Evolutionary conservation across 2,113 vertebrate genomes (phyloP).

Genomic region (Turnix velox): DNA sequence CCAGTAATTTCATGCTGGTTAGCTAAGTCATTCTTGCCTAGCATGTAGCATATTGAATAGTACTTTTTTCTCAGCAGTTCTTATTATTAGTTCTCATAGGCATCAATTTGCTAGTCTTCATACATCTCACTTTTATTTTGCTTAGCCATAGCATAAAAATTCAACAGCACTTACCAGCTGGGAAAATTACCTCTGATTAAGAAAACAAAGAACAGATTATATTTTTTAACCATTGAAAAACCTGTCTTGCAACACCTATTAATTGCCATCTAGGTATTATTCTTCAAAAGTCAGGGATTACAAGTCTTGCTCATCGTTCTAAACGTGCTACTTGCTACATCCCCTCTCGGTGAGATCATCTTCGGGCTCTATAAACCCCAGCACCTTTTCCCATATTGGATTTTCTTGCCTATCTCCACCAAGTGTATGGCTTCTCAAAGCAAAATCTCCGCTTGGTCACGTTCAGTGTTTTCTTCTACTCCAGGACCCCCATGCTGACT

Average conservation of each 20-base stretch:
- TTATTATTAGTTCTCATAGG: conserved; percentile 3
- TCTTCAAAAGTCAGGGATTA: conserved; percentile 7
- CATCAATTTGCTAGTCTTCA: neutral
- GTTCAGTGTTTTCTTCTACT: neutral
- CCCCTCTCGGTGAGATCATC: neutral
- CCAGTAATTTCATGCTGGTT: conserved; percentile 12
- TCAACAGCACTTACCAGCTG: conserved; percentile 25
- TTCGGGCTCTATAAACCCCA: neutral
- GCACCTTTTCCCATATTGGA: neutral
- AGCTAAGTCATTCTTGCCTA: neutral
- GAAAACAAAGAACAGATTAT: conserved; percentile 3
- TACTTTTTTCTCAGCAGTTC: neutral
- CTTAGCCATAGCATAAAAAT: conserved; percentile 25
- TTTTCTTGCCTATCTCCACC: neutral
- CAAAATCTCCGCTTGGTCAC: neutral
- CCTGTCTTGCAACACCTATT: neutral
- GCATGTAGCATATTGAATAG: neutral
- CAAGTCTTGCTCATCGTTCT: neutral
- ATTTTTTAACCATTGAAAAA: conserved; percentile 47
- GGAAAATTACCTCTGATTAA: conserved; percentile 27
- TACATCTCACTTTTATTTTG: conserved; percentile 9
- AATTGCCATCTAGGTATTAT: neutral
- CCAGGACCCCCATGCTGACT: neutral
- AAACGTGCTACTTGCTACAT: neutral
- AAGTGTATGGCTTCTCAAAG: neutral